Percentiles rank a stretch among this genome's conserved stretches.
phyloP scores from a whole-genome alignment of 2,113 vertebrate genomes.

The Condylura cristata region DNA sequence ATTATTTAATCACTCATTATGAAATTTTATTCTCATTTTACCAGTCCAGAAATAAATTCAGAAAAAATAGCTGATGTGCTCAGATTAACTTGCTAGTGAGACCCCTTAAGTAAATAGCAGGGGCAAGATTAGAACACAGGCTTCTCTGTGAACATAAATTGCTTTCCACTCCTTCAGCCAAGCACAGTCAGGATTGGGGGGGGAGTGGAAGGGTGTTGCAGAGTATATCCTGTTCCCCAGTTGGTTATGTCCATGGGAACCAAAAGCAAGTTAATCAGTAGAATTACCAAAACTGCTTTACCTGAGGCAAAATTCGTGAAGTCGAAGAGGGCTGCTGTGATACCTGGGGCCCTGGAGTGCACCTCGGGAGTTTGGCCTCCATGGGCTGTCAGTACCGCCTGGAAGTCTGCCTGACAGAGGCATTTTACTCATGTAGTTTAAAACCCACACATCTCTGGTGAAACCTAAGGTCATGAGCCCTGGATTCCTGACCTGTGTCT shows the following conservation, averaged over 20 bases:
- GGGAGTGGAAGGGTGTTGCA: background rate
- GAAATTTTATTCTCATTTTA: slow-evolving; percentile 35
- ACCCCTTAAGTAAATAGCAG: background rate
- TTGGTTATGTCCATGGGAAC: background rate
- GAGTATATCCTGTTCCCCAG: background rate
- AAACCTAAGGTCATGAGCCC: background rate
- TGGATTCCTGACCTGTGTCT: slow-evolving; percentile 45
- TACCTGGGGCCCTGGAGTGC: background rate
- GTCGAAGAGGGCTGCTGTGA: background rate
- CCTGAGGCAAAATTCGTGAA: background rate
- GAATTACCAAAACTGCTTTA: slow-evolving; percentile 16
- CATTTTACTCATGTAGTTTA: background rate
- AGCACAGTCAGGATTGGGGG: background rate
- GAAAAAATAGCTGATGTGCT: background rate
- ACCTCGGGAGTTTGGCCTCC: background rate
- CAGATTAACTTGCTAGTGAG: background rate
- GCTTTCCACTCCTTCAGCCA: background rate
- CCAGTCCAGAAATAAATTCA: slow-evolving; percentile 37
- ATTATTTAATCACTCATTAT: too few species aligned
- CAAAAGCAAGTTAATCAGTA: background rate
- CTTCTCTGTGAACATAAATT: background rate
- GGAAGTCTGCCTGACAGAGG: background rate
- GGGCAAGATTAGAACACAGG: background rate
- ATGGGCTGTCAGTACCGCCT: background rate
- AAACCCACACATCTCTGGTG: background rate